phyloP scores from a whole-genome alignment of 2,888 invertebrate genomes.

The Tetrapedia diversipes region DNA sequence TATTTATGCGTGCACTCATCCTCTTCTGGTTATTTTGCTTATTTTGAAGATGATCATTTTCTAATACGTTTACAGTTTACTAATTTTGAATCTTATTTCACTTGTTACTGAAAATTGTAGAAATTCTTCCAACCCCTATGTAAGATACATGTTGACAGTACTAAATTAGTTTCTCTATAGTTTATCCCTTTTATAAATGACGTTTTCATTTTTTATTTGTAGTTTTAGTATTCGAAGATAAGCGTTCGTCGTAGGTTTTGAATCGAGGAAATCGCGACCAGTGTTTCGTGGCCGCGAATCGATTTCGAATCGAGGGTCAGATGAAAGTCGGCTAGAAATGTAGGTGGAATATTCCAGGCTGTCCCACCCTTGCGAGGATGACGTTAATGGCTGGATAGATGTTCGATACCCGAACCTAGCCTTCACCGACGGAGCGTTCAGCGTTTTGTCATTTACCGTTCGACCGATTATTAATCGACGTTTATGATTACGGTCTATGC shows the following conservation, averaged over 20 bases:
- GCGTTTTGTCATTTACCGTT: slow-evolving; percentile 9
- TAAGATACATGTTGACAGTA: too few species aligned
- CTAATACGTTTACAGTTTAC: too few species aligned
- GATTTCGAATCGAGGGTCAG: slow-evolving; percentile 33
- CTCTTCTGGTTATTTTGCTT: too few species aligned
- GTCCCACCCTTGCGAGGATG: slow-evolving; percentile 33
- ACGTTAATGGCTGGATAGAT: slow-evolving; percentile 51
- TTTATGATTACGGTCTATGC: neutral
- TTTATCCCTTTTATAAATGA: too few species aligned
- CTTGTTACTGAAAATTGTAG: too few species aligned
- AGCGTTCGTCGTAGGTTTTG: slow-evolving; percentile 1
- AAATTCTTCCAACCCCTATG: too few species aligned
- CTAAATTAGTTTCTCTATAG: too few species aligned
- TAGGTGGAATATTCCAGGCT: slow-evolving; percentile 38
- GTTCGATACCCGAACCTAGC: slow-evolving; percentile 38
- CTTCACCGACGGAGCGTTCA: slow-evolving; percentile 3
- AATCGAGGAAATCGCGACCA: slow-evolving; percentile 31
- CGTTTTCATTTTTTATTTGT: too few species aligned
- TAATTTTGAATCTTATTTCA: too few species aligned
- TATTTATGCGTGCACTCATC: too few species aligned
- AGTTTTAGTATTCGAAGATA: too few species aligned
- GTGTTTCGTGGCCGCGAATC: slow-evolving; percentile 24
- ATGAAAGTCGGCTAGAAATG: slow-evolving; percentile 41
- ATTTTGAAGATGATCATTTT: too few species aligned
- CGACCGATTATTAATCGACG: slow-evolving; percentile 24